Evolutionary conservation across 2,797 vertebrate species (phyloP).

Genomic region (Taenioides sp.): DNA sequence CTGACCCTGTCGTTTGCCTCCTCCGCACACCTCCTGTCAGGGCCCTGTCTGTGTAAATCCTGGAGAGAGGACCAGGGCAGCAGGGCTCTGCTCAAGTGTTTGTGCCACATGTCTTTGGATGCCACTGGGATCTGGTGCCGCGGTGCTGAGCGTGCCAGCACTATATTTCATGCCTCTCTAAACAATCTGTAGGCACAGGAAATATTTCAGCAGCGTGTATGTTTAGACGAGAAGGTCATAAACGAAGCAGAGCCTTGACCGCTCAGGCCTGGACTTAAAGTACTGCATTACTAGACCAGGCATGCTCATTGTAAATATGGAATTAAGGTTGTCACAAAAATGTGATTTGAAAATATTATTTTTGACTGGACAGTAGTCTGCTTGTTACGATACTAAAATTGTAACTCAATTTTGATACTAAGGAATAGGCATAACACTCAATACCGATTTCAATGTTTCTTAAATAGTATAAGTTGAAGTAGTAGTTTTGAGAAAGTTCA

Average conservation of each 20-base stretch:
- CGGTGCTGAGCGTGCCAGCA: constrained; percentile 37
- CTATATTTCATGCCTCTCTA: constrained; percentile 49
- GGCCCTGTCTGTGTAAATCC: constrained; percentile 21
- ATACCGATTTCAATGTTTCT: too few relatives aligned
- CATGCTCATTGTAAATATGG: background rate
- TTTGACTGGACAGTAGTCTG: background rate
- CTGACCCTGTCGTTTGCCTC: constrained; percentile 27
- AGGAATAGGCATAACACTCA: background rate
- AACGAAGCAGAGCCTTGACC: constrained; percentile 36
- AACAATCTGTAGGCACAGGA: constrained; percentile 58
- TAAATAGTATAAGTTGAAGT: too few relatives aligned
- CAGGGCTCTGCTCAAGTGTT: constrained; percentile 37
- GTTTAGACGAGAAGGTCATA: constrained; percentile 61
- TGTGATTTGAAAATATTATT: background rate
- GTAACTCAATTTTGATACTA: background rate
- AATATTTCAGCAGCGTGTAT: constrained; percentile 56
- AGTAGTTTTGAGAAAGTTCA: background rate
- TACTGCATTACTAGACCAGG: background rate
- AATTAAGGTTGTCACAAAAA: background rate
- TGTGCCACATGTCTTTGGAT: constrained; percentile 49
- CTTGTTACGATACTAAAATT: background rate
- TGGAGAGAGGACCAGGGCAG: constrained; percentile 30
- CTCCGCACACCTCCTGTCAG: constrained; percentile 29
- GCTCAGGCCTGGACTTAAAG: constrained; percentile 31
- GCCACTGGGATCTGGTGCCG: constrained; percentile 37